Base-by-base conservation (phyloP, 2,113 vertebrate genomes). In the Callopanchax toddi region DNA sequence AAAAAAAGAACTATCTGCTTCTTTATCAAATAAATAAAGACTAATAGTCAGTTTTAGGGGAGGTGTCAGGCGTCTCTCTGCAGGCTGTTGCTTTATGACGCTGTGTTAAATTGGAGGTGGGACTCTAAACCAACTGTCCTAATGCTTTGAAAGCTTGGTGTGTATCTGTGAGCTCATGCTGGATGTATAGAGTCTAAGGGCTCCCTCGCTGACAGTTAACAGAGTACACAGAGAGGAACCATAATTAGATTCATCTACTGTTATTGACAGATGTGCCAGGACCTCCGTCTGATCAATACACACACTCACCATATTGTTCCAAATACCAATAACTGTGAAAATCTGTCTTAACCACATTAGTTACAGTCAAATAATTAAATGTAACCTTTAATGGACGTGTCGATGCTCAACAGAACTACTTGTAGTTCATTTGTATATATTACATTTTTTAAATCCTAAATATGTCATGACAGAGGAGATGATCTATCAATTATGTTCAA, bases 171-270 rank as follows among this genome's bases (percentile, higher is more conserved):
- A 44, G 51, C 59, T 32, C 29, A 32, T 32, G 10, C 29, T 65
- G 46, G 66, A 72, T 39, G 50, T 52, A 21, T 36, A 51, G 61
- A 78, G 68, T 54, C 71, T 82, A 66, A 88, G 84, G 85, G 75
- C 84, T 89, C 89, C 90, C 87, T 71, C 76, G 86, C 78, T 83
- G 86, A 82, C 86, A 87, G 90, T 91, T 87, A 87, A 86, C 79
- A 29, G 76, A 76, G 80, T 75, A 74, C 76, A 85, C 71, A 46
- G 66, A 88, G 71, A 77, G 59, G 78, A 74, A 80, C 82, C 77
- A 84, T 89, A 90, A 91, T 91, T 91, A 90, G 90, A 89, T 87
- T 86, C 80, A 90, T 91, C 86, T 82, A 76, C 82, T 60, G 62
- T 68, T 89, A 90, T 89, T 89, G 89, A 89, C 85, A 82, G 77